Base-by-base conservation (phyloP, 2,888 invertebrate species). In the Euplexia lucipara region DNA sequence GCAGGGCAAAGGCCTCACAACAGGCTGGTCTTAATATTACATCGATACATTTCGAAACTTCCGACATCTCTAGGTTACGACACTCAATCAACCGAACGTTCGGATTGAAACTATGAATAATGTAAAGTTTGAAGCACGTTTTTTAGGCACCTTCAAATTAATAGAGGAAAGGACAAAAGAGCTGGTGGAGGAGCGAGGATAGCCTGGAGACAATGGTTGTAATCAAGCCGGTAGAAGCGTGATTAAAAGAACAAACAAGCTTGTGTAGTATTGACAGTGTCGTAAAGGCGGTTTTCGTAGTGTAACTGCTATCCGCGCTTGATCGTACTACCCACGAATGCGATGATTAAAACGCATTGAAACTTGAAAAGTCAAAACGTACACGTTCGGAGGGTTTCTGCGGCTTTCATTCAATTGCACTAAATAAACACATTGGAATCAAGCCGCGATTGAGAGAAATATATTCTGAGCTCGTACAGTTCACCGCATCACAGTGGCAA, bases 151-250 rank as follows among this genome's bases (percentile, higher is more conserved):
- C 81, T 86, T 79, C 75, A 79, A 82, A 86, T 86, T 86, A 87
- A 86, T 86, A 79, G 81, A 80, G 69, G 70, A 72, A 72, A 81
- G 83, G 85, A 92, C 91, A 92, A 91, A 89, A 86, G 87, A 85
- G 72, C 76, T 82, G 85, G 83, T 82, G 82, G 86, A 90, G 88
- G 82, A 90, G 84, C 86, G 87, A 89, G 86, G 88, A 88, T 88
- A 88, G 88, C 85, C 83, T 82, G 78, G 86, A 91, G 90, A 93
- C 92, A 93, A 92, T 91, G 84, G 88, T 82, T 83, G 90, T 91
- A 92, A 92, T 92, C 91, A 92, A 88, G 80, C 78, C 86, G 83
- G 85, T 80, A 81, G 84, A 76, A 80, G 83, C 87, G 84, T 85
- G 88, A 89, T 88, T 87, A 87, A 86, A 85, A 87, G 83, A 79